A percentile compares a stretch with the other conserved stretches of the same genome.
Evolutionary conservation across 2,113 vertebrate genomes (phyloP).

Genomic region (Gadus macrocephalus): DNA sequence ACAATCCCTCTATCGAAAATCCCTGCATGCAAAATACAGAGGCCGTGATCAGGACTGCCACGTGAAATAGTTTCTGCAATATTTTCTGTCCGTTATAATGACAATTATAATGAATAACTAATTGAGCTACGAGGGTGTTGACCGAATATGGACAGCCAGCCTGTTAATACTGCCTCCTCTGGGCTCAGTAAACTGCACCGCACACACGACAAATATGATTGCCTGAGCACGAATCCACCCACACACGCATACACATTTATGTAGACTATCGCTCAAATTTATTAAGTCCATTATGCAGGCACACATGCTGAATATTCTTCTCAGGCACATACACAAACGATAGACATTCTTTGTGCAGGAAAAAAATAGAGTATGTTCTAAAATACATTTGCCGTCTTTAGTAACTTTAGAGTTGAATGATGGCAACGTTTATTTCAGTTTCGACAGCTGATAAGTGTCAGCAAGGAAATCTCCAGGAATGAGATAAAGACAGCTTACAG

Average conservation of each 20-base stretch:
- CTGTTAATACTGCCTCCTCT: slow-evolving; percentile 16
- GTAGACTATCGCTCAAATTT: no score
- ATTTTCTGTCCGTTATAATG: slow-evolving; percentile 55
- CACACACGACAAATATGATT: slow-evolving; percentile 37
- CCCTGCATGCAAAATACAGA: slow-evolving; percentile 5
- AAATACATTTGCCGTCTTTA: no score
- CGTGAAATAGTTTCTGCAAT: slow-evolving; percentile 45
- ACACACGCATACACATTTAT: background rate
- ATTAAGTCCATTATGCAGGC: no score
- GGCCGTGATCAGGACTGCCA: slow-evolving; percentile 35
- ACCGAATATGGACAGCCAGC: slow-evolving; percentile 31
- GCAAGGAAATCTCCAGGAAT: no score
- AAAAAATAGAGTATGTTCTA: no score
- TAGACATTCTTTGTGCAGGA: no score
- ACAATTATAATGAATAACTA: slow-evolving; percentile 59
- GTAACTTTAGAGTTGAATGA: no score
- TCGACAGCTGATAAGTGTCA: no score
- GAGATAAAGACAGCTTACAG: no score
- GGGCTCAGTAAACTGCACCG: slow-evolving; percentile 36
- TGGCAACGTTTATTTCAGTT: no score
- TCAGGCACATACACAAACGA: no score
- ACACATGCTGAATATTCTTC: no score
- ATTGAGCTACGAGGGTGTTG: slow-evolving; percentile 47
- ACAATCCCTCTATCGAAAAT: background rate
- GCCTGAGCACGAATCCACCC: slow-evolving; percentile 9